These are phyloP conservation scores for Nasonia vitripennis DNA, from an alignment of 1,140 invertebrate genomes.

Conservation along the genomic window DNA sequence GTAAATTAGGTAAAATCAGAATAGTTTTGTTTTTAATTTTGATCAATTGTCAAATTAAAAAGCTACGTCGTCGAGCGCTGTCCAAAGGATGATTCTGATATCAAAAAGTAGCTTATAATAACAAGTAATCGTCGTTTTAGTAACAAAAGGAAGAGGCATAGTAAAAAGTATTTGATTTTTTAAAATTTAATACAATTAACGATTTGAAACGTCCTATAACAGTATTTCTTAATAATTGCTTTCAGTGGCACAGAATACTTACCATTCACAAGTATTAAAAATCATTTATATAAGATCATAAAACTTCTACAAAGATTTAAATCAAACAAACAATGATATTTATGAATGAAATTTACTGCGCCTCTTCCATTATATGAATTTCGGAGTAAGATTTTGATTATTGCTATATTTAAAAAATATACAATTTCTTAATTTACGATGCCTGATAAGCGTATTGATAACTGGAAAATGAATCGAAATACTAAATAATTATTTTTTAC, in stretches of 20 bases:
- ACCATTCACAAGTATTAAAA: constrained; percentile 35
- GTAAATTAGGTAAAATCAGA: constrained; percentile 23
- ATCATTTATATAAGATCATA: neutral
- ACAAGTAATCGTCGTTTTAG: neutral
- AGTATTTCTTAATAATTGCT: constrained; percentile 17
- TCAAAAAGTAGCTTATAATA: neutral
- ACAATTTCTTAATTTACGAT: constrained; percentile 4
- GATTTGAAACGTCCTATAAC: constrained; percentile 3
- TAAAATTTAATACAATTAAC: neutral
- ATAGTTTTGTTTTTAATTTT: constrained; percentile 3
- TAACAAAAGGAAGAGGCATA: neutral
- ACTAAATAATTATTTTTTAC: no score
- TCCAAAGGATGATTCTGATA: neutral
- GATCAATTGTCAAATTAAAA: neutral
- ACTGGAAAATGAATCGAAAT: no score
- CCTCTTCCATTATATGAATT: neutral
- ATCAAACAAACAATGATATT: neutral
- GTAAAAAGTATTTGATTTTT: constrained; percentile 29
- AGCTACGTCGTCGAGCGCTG: neutral
- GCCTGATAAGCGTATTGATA: neutral
- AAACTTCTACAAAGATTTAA: neutral
- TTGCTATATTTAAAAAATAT: neutral
- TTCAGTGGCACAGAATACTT: constrained; percentile 37
- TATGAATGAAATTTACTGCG: constrained; percentile 30
- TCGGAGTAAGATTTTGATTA: neutral